phyloP scores from a whole-genome alignment of 2,113 vertebrate genomes.

The Telmatochromis sp. region DNA sequence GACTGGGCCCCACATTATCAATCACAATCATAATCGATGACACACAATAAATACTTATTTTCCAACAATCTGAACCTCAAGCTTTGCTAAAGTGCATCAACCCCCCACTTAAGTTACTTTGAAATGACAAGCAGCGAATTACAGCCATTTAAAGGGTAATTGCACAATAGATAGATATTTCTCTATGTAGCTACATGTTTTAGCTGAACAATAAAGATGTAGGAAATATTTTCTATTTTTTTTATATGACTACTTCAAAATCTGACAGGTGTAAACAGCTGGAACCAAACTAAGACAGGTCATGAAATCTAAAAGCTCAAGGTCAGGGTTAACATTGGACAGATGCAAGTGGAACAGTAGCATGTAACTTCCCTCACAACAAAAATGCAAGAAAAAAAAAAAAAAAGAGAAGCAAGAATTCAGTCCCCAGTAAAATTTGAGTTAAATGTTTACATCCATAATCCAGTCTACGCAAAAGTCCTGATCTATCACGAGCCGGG shows the following conservation, averaged over 20 bases:
- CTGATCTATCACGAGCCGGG: neutral
- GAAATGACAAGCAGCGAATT: neutral
- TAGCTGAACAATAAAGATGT: neutral
- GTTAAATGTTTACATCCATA: neutral
- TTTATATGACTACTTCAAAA: neutral
- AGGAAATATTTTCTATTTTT: neutral
- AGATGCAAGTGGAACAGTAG: neutral
- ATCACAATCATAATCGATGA: conserved; percentile 62
- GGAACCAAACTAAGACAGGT: neutral
- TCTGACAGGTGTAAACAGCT: neutral
- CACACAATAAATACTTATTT: neutral
- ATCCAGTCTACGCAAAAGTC: neutral
- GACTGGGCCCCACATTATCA: conserved; percentile 30
- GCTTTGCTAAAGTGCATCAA: neutral
- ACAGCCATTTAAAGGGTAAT: neutral
- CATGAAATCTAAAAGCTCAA: neutral
- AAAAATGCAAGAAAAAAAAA: neutral
- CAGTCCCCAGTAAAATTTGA: conserved; percentile 11
- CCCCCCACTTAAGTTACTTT: neutral
- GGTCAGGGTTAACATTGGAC: neutral
- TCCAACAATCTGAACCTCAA: neutral
- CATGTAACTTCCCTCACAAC: neutral
- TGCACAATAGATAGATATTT: neutral
- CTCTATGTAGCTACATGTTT: neutral
- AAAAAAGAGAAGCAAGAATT: neutral